These are phyloP conservation scores for Boloria selene DNA, from an alignment of 2,888 invertebrate genomes.

Conservation along the genomic window DNA sequence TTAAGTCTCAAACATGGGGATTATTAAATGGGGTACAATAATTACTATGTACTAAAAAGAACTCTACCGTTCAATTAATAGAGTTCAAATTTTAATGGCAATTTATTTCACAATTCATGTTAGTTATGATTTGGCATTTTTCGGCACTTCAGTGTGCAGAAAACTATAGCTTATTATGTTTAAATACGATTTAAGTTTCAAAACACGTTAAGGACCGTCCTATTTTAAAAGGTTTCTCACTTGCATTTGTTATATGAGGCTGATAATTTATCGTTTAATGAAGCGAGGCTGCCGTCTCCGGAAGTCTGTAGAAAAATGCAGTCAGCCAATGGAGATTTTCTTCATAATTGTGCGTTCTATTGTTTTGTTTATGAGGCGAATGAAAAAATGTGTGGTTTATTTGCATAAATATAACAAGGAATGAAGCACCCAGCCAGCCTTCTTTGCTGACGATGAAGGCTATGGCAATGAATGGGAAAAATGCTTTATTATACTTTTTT, in stretches of 20 bases:
- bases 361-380: conserved; percentile 5
- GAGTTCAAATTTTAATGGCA: background rate
- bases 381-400: conserved; percentile 14
- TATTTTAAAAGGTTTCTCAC: too few species aligned
- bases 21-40: conserved; percentile 3
- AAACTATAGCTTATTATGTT: conserved; percentile 1
- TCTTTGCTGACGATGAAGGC: conserved; percentile 16
- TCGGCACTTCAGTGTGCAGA: background rate
- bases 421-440: conserved; percentile 28
- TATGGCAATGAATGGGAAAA: conserved; percentile 25
- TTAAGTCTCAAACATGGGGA: conserved; percentile 42
- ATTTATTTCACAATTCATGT: conserved; percentile 20
- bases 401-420: conserved; percentile 21
- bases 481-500: background rate
- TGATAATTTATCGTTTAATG: conserved; percentile 10
- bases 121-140: conserved; percentile 22
- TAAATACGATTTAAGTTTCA: conserved; percentile 2
- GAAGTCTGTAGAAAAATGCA: conserved; percentile 1
- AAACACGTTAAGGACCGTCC: too few species aligned
- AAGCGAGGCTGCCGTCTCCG: conserved; percentile 5
- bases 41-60: background rate
- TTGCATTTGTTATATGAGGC: too few species aligned
- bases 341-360: conserved; percentile 17
- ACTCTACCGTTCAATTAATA: background rate
- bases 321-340: conserved; percentile 9